Evolutionary conservation across 2,888 invertebrate species (phyloP), one percentile per base, ranked within the genome.

Genomic region (Diabrotica balteata): DNA sequence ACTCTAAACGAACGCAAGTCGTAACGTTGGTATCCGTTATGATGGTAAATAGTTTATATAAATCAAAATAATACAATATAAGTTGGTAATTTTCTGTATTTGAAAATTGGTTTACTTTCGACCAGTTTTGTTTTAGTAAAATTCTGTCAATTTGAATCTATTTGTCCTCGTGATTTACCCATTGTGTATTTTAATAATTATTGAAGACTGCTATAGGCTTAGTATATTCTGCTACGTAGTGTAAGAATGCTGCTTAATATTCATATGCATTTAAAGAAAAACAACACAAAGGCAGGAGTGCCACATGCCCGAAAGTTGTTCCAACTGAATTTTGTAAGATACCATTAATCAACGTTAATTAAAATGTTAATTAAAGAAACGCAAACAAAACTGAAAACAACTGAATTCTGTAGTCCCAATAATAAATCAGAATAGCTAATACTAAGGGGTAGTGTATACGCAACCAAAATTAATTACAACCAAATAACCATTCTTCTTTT

Each of bases 261-360:
- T 32, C 32, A 32, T 32, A 32, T 32, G 32, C 32, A 32, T 32
- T 32, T 32, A 32, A 32, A 32, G 4, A 32, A 32, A 32, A 32
- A 32, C 32, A 32, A 32, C 32, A 32, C 32, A 32, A 54, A 22
- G n/a, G 22, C 53, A 42, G 53, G 53, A 32, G 43, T 54, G 53
- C 53, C 42, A 42, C 22, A 54, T 32, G 22, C 17, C 51, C 51
- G 22, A 51, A 51, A 11, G 11, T 51, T 2, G 53, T 43, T 42
- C n/a, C 74, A 72, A 75, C 75, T 74, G 71, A 71, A 73, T 66
- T 72, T 73, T 73, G 74, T 75, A 74, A 75, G 74, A 73, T 69
- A 69, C 75, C 76, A 78, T 79, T 78, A 77, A 79, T 79, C 79
- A 78, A 73, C 71, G 71, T 73, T 77, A 76, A 79, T 79, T 78